Conservation (phyloP, 2,888 invertebrate species). For the Gasteruption jaculator region DNA sequence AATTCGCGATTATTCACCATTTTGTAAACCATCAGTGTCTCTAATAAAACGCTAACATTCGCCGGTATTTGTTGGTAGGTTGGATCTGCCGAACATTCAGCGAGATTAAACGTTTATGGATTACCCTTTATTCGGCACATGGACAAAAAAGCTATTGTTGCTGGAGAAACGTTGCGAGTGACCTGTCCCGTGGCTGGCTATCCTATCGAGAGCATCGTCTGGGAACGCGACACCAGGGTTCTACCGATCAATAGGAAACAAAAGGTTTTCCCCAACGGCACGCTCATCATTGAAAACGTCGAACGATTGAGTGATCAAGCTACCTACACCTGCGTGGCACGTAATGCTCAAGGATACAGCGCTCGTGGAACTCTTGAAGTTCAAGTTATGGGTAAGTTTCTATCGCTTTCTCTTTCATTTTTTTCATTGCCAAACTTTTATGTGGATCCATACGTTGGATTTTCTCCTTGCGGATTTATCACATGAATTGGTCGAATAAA, state of each 20-base stretch:
- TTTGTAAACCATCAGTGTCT: neutral
- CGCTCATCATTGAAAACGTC: slow-evolving; percentile 89
- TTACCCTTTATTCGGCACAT: slow-evolving; percentile 85
- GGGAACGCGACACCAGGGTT: slow-evolving; percentile 84
- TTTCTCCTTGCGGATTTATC: too few species aligned
- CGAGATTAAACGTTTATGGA: slow-evolving; percentile 85
- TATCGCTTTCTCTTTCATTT: too few species aligned
- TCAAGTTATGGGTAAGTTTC: slow-evolving; percentile 91
- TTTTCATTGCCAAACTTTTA: too few species aligned
- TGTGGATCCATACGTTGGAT: too few species aligned
- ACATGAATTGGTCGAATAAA: too few species aligned
- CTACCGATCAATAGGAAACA: slow-evolving; percentile 93
- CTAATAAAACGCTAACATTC: neutral
- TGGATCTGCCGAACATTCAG: slow-evolving; percentile 79
- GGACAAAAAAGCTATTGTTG: slow-evolving; percentile 90
- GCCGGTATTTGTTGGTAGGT: too few species aligned
- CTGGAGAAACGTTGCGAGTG: slow-evolving; percentile 82
- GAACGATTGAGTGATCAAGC: slow-evolving; percentile 90
- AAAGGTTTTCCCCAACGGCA: slow-evolving; percentile 89
- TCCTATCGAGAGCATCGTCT: slow-evolving; percentile 90
- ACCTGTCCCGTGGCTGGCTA: slow-evolving; percentile 94
- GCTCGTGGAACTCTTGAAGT: slow-evolving; percentile 85
- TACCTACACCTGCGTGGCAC: slow-evolving; percentile 89
- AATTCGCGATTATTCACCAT: too few species aligned
- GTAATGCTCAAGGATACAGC: slow-evolving; percentile 86